Evolutionary conservation across 2,888 invertebrate genomes (phyloP).

Genomic region (Macaria liturata): DNA sequence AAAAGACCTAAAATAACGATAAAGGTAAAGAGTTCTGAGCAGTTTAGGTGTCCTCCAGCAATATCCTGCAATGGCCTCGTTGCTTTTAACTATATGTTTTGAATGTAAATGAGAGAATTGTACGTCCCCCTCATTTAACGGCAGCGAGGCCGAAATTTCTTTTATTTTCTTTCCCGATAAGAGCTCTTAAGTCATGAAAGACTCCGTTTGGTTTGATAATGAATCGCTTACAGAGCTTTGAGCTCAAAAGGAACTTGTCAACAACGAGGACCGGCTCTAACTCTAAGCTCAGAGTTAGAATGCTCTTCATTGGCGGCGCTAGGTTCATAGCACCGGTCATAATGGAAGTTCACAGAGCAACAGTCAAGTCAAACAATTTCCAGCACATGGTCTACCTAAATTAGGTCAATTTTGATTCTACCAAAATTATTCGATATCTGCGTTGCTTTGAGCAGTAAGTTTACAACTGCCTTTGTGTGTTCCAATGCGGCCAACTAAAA

Average conservation of each 20-base stretch:
- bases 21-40: slow-evolving; percentile 29
- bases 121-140: slow-evolving; percentile 24
- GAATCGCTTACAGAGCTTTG: slow-evolving; percentile 23
- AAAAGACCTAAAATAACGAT: slow-evolving; percentile 28
- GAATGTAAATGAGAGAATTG: slow-evolving; percentile 34
- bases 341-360: no score
- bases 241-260: slow-evolving; percentile 15
- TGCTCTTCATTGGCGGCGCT: slow-evolving; percentile 1
- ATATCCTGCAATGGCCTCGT: slow-evolving; percentile 30
- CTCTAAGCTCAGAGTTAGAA: slow-evolving; percentile 7
- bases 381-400: background rate
- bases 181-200: slow-evolving; percentile 21
- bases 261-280: slow-evolving; percentile 3
- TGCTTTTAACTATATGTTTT: slow-evolving; percentile 35
- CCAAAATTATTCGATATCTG: background rate
- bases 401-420: background rate
- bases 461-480: slow-evolving; percentile 11
- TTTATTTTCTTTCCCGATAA: slow-evolving; percentile 23
- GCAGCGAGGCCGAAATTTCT: slow-evolving; percentile 19
- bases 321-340: background rate
- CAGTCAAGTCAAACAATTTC: background rate
- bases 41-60: slow-evolving; percentile 29
- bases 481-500: slow-evolving; percentile 2
- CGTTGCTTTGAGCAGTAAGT: slow-evolving; percentile 3
- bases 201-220: slow-evolving; percentile 26